Evolutionary conservation across 2,797 vertebrate genomes (phyloP).

Genomic region (Anolis apletophallus): DNA sequence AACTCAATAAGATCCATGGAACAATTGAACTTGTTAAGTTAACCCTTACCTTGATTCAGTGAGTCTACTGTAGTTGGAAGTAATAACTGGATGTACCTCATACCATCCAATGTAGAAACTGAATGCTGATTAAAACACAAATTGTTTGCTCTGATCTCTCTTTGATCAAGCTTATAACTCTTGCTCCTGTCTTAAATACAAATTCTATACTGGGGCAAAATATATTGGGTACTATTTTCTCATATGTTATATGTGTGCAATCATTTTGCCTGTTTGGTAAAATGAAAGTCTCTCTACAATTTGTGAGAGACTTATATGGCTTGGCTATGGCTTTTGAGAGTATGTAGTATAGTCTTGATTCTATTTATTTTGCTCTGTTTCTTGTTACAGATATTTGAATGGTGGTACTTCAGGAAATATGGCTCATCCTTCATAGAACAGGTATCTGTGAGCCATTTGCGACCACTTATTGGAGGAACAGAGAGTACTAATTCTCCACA

Average conservation of each 20-base stretch:
- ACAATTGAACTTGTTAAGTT: no score
- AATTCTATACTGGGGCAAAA: not conserved
- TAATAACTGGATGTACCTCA: no score
- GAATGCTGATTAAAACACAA: not conserved
- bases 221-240: not conserved
- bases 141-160: not conserved
- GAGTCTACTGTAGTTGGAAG: no score
- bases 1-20: no score
- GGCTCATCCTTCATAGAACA: slow-evolving; percentile 98
- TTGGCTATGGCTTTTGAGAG: not conserved
- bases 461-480: slow-evolving; percentile 91
- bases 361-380: slow-evolving; percentile 54
- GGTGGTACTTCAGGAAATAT: slow-evolving; percentile 98
- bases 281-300: not conserved
- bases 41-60: no score
- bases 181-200: not conserved
- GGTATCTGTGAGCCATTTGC: slow-evolving; percentile 96
- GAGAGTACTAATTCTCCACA: slow-evolving; percentile 86
- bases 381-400: slow-evolving; percentile 92
- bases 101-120: not conserved
- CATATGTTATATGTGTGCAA: not conserved
- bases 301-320: not conserved
- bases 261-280: not conserved
- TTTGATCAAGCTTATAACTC: not conserved
- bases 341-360: not conserved